phyloP scores from a whole-genome alignment of 2,113 vertebrate species.

The Corythaeola cristata region DNA sequence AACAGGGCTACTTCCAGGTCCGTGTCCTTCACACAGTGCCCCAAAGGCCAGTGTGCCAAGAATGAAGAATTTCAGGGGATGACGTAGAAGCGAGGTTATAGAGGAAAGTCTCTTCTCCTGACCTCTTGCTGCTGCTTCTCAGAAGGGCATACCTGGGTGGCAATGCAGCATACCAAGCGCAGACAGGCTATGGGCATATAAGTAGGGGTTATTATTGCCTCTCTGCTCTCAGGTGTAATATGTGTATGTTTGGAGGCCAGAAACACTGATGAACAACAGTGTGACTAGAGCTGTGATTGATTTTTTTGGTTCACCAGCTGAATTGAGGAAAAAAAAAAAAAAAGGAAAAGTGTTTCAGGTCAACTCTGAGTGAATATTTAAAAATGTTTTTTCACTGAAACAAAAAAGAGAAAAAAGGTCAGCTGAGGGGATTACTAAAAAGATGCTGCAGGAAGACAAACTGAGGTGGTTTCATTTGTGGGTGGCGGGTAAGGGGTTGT shows the following conservation, averaged over 20 bases:
- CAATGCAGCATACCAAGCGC: neutral
- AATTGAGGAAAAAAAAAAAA: neutral
- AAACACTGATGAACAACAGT: neutral
- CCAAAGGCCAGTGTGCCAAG: neutral
- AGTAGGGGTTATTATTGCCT: neutral
- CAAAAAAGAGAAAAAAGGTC: neutral
- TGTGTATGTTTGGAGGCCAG: neutral
- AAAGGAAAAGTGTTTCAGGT: neutral
- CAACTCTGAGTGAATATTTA: neutral
- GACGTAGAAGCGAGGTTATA: neutral
- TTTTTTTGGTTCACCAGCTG: neutral
- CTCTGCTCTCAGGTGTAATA: neutral
- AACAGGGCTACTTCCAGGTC: neutral
- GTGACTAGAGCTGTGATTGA: neutral
- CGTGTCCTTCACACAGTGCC: neutral
- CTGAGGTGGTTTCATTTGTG: neutral
- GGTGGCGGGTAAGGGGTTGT: neutral
- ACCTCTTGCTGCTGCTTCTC: neutral
- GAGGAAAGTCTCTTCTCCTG: neutral
- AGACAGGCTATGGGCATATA: neutral
- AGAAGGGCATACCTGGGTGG: fast-evolving
- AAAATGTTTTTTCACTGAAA: neutral
- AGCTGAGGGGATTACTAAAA: neutral
- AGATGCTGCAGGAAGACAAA: neutral
- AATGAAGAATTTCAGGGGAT: neutral